Conservation (phyloP, 1,140 invertebrate genomes). For the Triops cancriformis region DNA sequence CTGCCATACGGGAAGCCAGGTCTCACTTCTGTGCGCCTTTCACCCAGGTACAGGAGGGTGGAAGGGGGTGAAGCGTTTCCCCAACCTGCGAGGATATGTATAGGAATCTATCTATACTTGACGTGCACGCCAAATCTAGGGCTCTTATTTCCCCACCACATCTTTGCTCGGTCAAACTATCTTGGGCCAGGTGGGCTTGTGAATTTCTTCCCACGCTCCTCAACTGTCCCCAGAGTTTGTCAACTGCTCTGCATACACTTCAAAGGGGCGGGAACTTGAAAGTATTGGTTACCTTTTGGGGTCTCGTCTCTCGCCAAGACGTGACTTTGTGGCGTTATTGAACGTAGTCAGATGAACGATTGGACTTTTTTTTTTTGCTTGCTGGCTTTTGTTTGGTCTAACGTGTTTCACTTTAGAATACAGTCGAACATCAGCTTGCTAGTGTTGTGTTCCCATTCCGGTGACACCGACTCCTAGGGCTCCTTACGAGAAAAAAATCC, state of each 20-base stretch:
- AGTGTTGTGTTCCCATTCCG: no score
- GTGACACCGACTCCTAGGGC: no score
- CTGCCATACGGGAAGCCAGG: conserved; percentile 1
- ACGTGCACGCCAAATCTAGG: background rate
- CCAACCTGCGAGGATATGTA: background rate
- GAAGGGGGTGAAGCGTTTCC: background rate
- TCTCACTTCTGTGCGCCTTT: background rate
- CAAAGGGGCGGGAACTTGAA: background rate
- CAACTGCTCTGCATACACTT: background rate
- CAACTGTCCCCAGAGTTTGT: background rate
- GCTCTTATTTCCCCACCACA: background rate
- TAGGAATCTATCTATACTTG: background rate
- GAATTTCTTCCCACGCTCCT: background rate
- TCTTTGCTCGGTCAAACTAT: background rate
- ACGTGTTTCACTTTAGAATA: no score
- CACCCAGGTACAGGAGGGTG: background rate
- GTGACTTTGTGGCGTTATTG: no score
- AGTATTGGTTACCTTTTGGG: background rate
- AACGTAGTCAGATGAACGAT: no score
- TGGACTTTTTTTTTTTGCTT: no score
- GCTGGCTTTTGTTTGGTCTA: no score
- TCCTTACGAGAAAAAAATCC: no score
- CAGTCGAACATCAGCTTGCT: no score
- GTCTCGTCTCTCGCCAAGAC: no score
- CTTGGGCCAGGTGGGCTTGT: background rate